phyloP scores from a whole-genome alignment of 1,140 invertebrate species.

The Ptiloglossa arizonensis region DNA sequence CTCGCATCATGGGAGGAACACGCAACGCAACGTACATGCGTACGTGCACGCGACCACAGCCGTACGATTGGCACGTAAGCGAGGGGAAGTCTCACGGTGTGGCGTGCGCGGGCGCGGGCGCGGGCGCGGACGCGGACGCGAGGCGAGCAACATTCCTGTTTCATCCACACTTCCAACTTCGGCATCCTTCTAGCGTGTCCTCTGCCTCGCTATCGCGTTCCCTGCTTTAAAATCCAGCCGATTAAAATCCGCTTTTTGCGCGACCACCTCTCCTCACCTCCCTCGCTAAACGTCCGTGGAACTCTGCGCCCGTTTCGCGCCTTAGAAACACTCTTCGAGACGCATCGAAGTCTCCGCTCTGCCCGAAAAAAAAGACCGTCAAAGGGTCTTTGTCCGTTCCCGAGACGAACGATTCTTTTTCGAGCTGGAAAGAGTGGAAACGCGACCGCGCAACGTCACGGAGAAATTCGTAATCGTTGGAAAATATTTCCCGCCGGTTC shows the following conservation, averaged over 20 bases:
- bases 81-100: constrained; percentile 57
- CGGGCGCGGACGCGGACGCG: constrained; percentile 61
- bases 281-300: neutral
- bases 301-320: no score
- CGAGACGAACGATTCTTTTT: no score
- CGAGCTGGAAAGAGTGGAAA: no score
- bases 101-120: constrained; percentile 12
- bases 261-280: neutral
- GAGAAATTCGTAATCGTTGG: no score
- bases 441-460: no score
- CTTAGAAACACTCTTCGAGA: no score
- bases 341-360: no score
- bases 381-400: no score
- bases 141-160: constrained; percentile 78
- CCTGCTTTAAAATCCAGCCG: constrained; percentile 29
- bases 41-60: neutral
- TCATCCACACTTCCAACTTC: constrained; percentile 74
- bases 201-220: neutral
- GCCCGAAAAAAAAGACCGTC: no score
- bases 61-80: constrained; percentile 63
- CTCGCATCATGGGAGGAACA: neutral
- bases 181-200: constrained; percentile 56
- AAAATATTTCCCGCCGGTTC: no score
- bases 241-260: neutral
- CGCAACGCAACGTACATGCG: neutral